Evolutionary conservation across 2,888 invertebrate species (phyloP).

Genomic region (Leptinotarsa haldemani): DNA sequence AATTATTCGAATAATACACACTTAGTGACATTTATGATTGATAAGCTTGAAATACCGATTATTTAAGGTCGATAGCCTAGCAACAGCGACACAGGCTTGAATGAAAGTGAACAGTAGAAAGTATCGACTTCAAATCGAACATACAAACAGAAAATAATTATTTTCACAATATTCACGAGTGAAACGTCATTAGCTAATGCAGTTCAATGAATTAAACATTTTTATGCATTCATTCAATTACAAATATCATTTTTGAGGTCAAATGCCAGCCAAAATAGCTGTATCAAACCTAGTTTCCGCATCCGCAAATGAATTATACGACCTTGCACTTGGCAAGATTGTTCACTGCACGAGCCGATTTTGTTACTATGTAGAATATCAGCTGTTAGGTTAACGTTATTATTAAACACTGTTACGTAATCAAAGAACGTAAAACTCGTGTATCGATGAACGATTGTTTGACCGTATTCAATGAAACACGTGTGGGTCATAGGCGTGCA

Average conservation of each 20-base stretch:
- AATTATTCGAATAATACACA: neutral
- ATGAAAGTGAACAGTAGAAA: conserved; percentile 2
- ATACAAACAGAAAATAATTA: neutral
- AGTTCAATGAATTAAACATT: conserved; percentile 3
- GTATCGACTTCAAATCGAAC: neutral
- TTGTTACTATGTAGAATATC: conserved; percentile 51
- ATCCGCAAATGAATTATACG: conserved; percentile 29
- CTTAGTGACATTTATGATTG: neutral
- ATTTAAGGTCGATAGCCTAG: conserved; percentile 14
- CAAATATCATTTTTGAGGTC: neutral
- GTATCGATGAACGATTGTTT: conserved; percentile 4
- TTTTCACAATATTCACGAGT: neutral
- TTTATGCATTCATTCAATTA: neutral
- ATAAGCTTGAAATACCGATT: neutral
- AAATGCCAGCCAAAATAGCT: neutral
- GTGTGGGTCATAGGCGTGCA: conserved; percentile 6
- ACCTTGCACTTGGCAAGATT: conserved; percentile 51
- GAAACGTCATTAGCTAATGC: neutral
- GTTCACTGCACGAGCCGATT: conserved; percentile 47
- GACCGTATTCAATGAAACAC: neutral
- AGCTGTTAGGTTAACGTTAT: conserved; percentile 36
- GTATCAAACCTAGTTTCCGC: conserved; percentile 16
- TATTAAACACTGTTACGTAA: conserved; percentile 20
- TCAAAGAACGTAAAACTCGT: neutral
- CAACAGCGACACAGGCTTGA: neutral